These are phyloP conservation scores for Ginglymostoma cirratum DNA, from an alignment of 2,113 vertebrate species.

Conservation along the genomic window DNA sequence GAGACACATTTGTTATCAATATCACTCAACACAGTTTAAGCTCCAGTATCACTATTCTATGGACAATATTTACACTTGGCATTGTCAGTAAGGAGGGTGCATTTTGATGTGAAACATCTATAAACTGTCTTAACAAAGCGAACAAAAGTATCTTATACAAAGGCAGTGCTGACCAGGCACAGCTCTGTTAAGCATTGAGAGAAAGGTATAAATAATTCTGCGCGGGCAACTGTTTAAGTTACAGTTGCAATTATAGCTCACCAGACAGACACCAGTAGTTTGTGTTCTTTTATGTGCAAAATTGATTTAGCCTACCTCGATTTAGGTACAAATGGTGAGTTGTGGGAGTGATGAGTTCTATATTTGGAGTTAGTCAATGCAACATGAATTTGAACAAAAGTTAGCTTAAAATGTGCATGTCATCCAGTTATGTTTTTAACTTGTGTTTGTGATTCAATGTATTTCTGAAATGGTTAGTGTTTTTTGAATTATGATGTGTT, in stretches of 20 bases:
- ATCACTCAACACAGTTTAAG: not conserved
- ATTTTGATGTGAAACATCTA: not conserved
- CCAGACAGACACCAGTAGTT: not conserved
- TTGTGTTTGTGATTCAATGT: not conserved
- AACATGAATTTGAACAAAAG: not conserved
- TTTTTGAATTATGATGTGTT: not conserved
- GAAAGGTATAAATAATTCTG: not conserved
- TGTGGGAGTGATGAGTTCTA: not conserved
- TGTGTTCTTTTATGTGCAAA: conserved; percentile 15
- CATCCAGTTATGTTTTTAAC: not conserved
- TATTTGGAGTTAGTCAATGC: not conserved
- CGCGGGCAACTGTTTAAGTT: not conserved
- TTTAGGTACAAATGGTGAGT: not conserved
- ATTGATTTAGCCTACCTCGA: not conserved
- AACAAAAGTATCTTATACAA: not conserved
- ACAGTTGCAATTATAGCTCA: not conserved
- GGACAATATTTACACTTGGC: not conserved
- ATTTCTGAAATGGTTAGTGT: not conserved
- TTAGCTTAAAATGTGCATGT: not conserved
- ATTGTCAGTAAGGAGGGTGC: too few species aligned
- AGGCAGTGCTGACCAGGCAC: not conserved
- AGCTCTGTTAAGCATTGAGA: not conserved
- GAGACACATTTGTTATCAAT: not conserved
- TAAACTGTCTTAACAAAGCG: not conserved
- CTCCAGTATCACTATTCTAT: not conserved